Conservation (phyloP, 2,113 vertebrate species). For the Lipophrys pholis region DNA sequence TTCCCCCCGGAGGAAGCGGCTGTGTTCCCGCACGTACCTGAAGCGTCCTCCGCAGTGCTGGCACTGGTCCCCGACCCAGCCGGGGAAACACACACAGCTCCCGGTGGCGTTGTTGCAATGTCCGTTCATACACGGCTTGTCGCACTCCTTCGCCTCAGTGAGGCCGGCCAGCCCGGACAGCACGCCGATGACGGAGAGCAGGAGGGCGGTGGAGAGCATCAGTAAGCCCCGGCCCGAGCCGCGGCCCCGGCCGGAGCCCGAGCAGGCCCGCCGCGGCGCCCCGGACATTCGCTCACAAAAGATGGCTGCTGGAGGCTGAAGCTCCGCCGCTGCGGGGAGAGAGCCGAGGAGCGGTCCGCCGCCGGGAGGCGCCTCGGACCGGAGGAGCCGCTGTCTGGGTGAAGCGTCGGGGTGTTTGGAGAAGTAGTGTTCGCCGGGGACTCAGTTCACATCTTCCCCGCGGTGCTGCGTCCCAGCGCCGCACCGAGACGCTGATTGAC, state of each 20-base stretch:
- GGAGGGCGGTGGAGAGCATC: constrained; percentile 69
- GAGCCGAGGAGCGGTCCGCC: neutral
- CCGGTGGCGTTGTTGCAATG: constrained; percentile 88
- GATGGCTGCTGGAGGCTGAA: constrained; percentile 73
- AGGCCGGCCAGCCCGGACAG: constrained; percentile 74
- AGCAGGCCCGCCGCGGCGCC: constrained; percentile 77
- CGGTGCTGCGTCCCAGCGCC: constrained; percentile 74
- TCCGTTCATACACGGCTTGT: constrained; percentile 92
- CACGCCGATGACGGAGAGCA: constrained; percentile 64
- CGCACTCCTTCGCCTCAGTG: constrained; percentile 90
- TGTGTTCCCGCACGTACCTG: constrained; percentile 81
- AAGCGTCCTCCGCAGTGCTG: constrained; percentile 98
- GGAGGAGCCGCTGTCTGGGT: neutral
- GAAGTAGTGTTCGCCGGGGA: constrained; percentile 22
- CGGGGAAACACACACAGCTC: constrained; percentile 89
- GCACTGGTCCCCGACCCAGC: constrained; percentile 97
- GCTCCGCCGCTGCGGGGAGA: constrained; percentile 46
- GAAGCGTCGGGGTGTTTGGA: constrained; percentile 9
- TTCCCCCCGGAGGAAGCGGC: neutral
- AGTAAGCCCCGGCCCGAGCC: constrained; percentile 62
- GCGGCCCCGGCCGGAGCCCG: constrained; percentile 65
- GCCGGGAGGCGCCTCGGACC: too few relatives aligned
- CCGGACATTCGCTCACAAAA: constrained; percentile 79
- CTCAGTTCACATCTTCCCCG: constrained; percentile 77
- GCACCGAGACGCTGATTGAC: constrained; percentile 81